Evolutionary conservation across 2,888 invertebrate species (phyloP).

Genomic region (Baccha elongata): DNA sequence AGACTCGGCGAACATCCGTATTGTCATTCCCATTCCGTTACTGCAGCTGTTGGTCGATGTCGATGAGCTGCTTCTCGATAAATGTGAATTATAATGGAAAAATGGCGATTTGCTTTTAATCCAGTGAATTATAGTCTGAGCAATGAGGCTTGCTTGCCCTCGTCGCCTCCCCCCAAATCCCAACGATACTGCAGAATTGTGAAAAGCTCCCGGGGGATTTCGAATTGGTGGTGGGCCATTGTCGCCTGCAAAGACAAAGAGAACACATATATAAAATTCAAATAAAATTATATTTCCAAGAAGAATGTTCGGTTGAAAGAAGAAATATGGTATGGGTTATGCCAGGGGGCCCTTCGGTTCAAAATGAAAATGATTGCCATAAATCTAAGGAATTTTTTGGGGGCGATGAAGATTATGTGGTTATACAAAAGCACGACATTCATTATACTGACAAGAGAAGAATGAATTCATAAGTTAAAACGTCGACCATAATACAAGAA

Average conservation of each 20-base stretch:
- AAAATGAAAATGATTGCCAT: conserved; percentile 20
- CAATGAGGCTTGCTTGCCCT: conserved; percentile 79
- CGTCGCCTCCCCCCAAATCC: conserved; percentile 47
- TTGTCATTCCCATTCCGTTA: background rate
- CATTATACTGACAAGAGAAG: conserved; percentile 20
- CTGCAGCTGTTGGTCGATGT: conserved; percentile 61
- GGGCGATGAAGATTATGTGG: conserved; percentile 29
- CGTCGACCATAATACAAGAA: conserved; percentile 5
- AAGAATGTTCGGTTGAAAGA: conserved; percentile 8
- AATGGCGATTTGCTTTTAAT: conserved; percentile 82
- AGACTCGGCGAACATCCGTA: conserved; percentile 1
- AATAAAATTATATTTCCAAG: conserved; percentile 34
- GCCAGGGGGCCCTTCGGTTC: background rate
- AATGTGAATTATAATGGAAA: conserved; percentile 79
- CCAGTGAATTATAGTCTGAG: conserved; percentile 80
- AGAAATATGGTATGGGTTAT: conserved; percentile 6
- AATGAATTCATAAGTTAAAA: conserved; percentile 31
- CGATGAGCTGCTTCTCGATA: conserved; percentile 78
- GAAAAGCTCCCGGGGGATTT: conserved; percentile 82
- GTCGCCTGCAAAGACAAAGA: conserved; percentile 77
- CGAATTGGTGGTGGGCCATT: conserved; percentile 82
- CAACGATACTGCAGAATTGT: conserved; percentile 81
- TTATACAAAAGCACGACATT: conserved; percentile 42
- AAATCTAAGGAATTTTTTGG: conserved; percentile 3
- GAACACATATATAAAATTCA: conserved; percentile 36